Conservation (phyloP, 2,888 invertebrate species). For the Bembecia ichneumoniformis region DNA sequence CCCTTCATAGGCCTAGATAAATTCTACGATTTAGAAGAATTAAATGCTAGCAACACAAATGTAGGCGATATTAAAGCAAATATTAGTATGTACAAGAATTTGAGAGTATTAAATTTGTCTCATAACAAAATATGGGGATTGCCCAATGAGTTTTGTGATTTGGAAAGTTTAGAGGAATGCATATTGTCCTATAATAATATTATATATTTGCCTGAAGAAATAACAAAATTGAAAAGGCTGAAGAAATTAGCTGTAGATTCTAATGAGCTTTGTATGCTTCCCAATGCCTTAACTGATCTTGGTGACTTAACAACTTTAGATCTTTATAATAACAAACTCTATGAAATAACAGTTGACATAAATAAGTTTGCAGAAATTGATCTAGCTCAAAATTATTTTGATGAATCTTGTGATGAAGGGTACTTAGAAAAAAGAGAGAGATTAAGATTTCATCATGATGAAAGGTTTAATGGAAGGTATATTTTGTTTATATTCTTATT, state of each 20-base stretch:
- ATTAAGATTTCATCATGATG: constrained; percentile 23
- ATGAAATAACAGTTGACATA: constrained; percentile 26
- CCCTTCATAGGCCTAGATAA: constrained; percentile 39
- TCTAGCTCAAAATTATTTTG: constrained; percentile 48
- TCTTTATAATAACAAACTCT: constrained; percentile 59
- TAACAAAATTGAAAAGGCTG: constrained; percentile 40
- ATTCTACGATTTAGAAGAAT: constrained; percentile 35
- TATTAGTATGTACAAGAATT: constrained; percentile 36
- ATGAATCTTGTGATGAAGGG: constrained; percentile 34
- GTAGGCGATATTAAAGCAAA: constrained; percentile 30
- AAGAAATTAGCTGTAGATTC: constrained; percentile 30
- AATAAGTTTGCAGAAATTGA: constrained; percentile 37
- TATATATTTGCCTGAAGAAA: constrained; percentile 42
- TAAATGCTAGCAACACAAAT: constrained; percentile 38
- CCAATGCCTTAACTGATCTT: constrained; percentile 31
- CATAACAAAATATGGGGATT: constrained; percentile 39
- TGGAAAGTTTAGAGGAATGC: constrained; percentile 44
- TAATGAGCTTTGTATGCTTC: constrained; percentile 49
- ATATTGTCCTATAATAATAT: constrained; percentile 47
- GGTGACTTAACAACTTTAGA: constrained; percentile 43
- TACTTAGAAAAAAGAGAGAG: constrained; percentile 38
- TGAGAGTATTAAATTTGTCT: constrained; percentile 50
- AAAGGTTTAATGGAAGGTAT: constrained; percentile 45
- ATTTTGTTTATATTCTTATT: too few species aligned
- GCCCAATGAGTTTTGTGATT: constrained; percentile 46